Conservation (phyloP, 2,888 invertebrate genomes). For the Dilophus febrilis region DNA sequence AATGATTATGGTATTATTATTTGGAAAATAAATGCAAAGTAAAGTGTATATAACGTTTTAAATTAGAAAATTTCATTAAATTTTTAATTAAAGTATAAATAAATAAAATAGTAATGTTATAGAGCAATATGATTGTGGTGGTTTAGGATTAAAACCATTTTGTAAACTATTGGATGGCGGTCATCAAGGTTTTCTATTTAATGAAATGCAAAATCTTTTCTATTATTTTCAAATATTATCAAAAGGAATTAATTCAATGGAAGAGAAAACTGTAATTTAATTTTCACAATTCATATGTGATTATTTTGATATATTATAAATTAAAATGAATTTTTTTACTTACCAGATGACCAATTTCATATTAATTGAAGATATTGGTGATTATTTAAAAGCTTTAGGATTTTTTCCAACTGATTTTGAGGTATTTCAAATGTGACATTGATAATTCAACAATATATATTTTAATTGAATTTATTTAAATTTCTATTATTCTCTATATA, state of each 20-base stretch:
- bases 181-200: constrained; percentile 48
- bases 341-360: constrained; percentile 36
- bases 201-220: constrained; percentile 55
- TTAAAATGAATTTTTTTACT: too few species aligned
- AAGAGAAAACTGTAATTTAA: constrained; percentile 35
- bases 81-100: neutral
- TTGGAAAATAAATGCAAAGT: constrained; percentile 40
- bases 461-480: neutral
- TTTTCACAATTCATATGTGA: too few species aligned
- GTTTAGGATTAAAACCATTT: constrained; percentile 44
- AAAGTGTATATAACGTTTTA: constrained; percentile 13
- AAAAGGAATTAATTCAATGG: constrained; percentile 49
- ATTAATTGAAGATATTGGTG: constrained; percentile 47
- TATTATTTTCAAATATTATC: constrained; percentile 59
- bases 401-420: constrained; percentile 60
- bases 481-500: constrained; percentile 1
- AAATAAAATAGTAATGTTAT: constrained; percentile 32
- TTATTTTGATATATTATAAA: too few species aligned
- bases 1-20: constrained; percentile 35
- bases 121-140: constrained; percentile 33
- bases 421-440: too few species aligned
- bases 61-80: too few species aligned
- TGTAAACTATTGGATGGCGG: constrained; percentile 55
- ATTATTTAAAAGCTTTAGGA: constrained; percentile 56
- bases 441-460: too few species aligned